Evolutionary conservation across 2,888 invertebrate genomes (phyloP).

Genomic region (Cryptocephalus primarius): DNA sequence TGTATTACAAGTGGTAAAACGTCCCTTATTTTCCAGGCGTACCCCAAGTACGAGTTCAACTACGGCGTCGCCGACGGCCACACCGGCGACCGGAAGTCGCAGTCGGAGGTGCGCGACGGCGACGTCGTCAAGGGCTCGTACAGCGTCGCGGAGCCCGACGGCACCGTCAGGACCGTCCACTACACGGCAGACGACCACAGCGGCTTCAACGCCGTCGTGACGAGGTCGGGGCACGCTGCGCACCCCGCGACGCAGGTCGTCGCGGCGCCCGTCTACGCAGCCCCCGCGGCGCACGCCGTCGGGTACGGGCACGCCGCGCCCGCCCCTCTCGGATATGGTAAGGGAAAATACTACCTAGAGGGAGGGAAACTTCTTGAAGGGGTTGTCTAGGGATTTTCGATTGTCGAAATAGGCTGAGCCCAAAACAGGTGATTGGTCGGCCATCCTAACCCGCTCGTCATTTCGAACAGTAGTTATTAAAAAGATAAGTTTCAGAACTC

Average conservation of each 20-base stretch:
- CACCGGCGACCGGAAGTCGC: constrained; percentile 47
- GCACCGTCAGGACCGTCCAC: constrained; percentile 44
- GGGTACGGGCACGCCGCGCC: constrained; percentile 15
- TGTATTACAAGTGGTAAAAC: no score
- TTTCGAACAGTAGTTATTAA: no score
- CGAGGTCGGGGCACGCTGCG: constrained; percentile 44
- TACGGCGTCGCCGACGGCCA: constrained; percentile 47
- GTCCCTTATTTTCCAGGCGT: constrained; percentile 29
- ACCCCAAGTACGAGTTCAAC: constrained; percentile 49
- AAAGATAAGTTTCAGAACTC: no score
- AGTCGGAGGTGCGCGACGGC: constrained; percentile 44
- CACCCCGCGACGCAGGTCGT: constrained; percentile 37
- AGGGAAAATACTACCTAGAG: background rate
- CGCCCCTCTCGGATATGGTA: background rate
- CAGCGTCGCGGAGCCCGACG: constrained; percentile 46
- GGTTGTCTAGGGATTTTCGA: no score
- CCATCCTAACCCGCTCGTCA: no score
- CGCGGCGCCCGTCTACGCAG: constrained; percentile 18
- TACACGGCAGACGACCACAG: constrained; percentile 48
- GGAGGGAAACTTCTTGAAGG: no score
- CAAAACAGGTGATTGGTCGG: no score
- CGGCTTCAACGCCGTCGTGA: constrained; percentile 38
- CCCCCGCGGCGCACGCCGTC: constrained; percentile 23
- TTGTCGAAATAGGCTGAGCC: no score
- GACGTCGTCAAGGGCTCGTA: constrained; percentile 47